Percentiles rank a stretch among this genome's conserved stretches.
Conservation (phyloP, 2,113 vertebrate genomes). For the Petroica traversi region DNA sequence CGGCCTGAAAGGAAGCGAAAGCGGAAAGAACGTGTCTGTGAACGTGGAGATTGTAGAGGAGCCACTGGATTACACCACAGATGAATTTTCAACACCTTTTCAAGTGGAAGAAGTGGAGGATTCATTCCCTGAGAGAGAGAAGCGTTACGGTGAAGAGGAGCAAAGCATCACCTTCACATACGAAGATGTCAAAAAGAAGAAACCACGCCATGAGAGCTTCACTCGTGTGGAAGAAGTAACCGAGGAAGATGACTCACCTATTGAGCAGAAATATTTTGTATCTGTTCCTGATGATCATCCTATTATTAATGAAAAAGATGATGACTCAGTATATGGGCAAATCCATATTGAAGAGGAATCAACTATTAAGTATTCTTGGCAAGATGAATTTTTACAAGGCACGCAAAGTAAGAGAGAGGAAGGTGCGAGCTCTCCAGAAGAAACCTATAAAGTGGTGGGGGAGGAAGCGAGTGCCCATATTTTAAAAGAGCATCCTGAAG, state of each 20-base stretch:
- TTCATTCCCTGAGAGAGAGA: constrained; percentile 37
- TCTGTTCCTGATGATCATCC: constrained; percentile 90
- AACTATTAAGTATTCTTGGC: constrained; percentile 79
- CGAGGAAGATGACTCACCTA: constrained; percentile 71
- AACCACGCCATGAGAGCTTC: constrained; percentile 1
- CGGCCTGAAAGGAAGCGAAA: constrained; percentile 73
- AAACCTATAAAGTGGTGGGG: constrained; percentile 19
- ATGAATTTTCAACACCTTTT: constrained; percentile 80
- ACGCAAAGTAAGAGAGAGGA: constrained; percentile 51
- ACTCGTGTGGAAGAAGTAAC: constrained; percentile 73
- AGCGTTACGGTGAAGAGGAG: constrained; percentile 39
- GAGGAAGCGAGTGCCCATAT: constrained; percentile 1
- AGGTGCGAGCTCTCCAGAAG: constrained; percentile 30
- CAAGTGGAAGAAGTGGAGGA: constrained; percentile 89
- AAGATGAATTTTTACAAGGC: constrained; percentile 79
- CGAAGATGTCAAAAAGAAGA: constrained; percentile 42
- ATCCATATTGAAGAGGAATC: constrained; percentile 81
- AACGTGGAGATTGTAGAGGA: constrained; percentile 92
- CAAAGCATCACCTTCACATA: background rate
- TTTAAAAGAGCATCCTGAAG: constrained; percentile 55
- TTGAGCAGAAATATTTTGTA: constrained; percentile 89
- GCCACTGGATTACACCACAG: constrained; percentile 70
- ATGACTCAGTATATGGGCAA: constrained; percentile 85
- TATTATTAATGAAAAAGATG: constrained; percentile 68
- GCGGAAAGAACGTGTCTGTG: constrained; percentile 76